Evolutionary conservation across 2,113 vertebrate species (phyloP), one percentile per base, ranked within the genome.

Genomic region (Microtus ochrogaster): DNA sequence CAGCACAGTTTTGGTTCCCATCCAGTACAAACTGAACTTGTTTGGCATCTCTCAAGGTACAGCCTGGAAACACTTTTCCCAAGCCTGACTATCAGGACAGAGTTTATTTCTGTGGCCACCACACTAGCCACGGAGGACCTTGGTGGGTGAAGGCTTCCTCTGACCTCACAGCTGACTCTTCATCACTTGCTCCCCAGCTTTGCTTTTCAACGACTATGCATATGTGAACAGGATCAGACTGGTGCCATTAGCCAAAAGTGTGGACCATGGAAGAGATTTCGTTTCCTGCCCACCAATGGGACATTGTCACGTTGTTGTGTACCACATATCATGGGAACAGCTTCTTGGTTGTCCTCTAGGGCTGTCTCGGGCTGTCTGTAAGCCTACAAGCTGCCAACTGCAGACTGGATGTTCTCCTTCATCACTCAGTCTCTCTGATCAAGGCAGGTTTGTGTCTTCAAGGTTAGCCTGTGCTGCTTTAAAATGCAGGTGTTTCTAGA

Each of bases 71-170:
- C 17, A 21, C 22, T 22, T 93, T 91, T 73, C 83, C 49, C 24
- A 81, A 92, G 44, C 81, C 19, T 39, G 13, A 65, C 47, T 55
- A 74, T 89, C 66, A 39, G 66, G 39, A 47, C 33, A 1, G 24
- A 30, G 30, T 47, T 88, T 36, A 36, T 86, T 74, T 39, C 61
- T 6, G 0, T 0, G 1, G 26, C 81, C 24, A 19, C 47, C 44
- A 0, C 39, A 0, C 24, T 6, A 30, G 47, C 36, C 83, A 2
- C 11, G 11, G 63, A 39, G 22, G 44, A 39, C 3, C 30, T 22
- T 0, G 0, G 17, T 28, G 6, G 4, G 0, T 0, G 5, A 55
- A 68, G 49, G 33, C 22, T 10, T 36, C 44, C 4, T 0, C 39
- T 16, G 16, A 0, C 0, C 66, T 65, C 1, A 0, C 0, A 0